Conservation (phyloP, 2,113 vertebrate genomes). For the Zosterops borbonicus region DNA sequence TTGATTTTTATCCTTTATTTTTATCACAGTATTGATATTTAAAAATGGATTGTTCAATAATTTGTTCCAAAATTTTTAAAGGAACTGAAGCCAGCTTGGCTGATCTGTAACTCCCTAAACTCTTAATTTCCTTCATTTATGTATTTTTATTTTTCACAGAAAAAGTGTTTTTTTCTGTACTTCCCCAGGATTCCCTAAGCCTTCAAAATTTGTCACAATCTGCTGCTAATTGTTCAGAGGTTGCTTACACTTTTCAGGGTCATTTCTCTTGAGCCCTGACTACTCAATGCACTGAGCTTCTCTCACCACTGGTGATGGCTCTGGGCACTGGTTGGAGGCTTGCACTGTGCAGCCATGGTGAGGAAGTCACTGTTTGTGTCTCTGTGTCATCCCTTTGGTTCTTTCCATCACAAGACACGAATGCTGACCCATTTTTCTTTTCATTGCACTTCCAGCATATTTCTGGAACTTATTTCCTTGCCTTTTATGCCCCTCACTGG, state of each 20-base stretch:
- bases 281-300: neutral
- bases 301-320: accelerated
- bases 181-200: neutral
- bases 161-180: neutral
- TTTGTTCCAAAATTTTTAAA: neutral
- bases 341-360: accelerated
- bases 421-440: neutral
- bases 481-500: neutral
- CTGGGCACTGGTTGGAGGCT: neutral
- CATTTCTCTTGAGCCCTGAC: neutral
- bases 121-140: neutral
- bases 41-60: neutral
- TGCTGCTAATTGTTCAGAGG: neutral
- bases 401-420: neutral
- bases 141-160: neutral
- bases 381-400: neutral
- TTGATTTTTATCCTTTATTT: neutral
- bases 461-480: neutral
- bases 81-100: neutral
- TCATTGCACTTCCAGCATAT: neutral
- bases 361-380: neutral
- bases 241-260: neutral
- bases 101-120: neutral
- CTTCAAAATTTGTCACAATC: neutral
- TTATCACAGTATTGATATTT: neutral